phyloP scores from a whole-genome alignment of 1,140 invertebrate species.

The Ephestia elutella region DNA sequence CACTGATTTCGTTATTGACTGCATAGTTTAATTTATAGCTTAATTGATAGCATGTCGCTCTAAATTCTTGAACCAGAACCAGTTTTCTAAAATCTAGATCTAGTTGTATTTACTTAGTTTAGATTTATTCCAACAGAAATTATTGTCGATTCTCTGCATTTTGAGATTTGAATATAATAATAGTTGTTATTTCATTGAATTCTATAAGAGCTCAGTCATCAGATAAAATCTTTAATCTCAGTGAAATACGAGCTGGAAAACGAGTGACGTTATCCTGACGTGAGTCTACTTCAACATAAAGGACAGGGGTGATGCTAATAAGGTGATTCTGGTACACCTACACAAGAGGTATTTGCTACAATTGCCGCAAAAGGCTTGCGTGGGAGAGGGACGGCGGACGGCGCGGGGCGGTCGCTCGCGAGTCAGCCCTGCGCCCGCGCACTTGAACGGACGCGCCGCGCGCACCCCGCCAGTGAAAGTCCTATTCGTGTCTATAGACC shows the following conservation, averaged over 20 bases:
- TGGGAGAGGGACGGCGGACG: conserved; percentile 39
- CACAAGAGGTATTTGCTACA: conserved; percentile 29
- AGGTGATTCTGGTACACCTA: conserved; percentile 58
- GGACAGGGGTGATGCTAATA: conserved; percentile 50
- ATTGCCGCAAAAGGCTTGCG: conserved; percentile 37
- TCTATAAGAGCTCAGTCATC: neutral
- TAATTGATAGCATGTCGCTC: conserved; percentile 32
- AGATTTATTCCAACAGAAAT: neutral
- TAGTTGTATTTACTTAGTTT: conserved; percentile 23
- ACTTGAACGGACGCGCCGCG: conserved; percentile 39
- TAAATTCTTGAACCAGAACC: conserved; percentile 28
- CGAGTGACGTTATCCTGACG: neutral
- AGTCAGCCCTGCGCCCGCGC: conserved; percentile 62
- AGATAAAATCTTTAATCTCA: neutral
- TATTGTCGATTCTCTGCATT: neutral
- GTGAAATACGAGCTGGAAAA: neutral
- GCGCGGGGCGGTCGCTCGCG: conserved; percentile 22
- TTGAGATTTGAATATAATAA: neutral
- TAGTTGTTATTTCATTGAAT: neutral
- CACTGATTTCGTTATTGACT: conserved; percentile 16
- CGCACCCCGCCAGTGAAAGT: conserved; percentile 45
- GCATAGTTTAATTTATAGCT: conserved; percentile 26
- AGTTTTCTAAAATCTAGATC: conserved; percentile 41
- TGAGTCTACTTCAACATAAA: neutral
- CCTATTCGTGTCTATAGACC: conserved; percentile 25